These are phyloP conservation scores for Drosophila subquinaria DNA, from an alignment of 2,888 invertebrate species.

Conservation along the genomic window DNA sequence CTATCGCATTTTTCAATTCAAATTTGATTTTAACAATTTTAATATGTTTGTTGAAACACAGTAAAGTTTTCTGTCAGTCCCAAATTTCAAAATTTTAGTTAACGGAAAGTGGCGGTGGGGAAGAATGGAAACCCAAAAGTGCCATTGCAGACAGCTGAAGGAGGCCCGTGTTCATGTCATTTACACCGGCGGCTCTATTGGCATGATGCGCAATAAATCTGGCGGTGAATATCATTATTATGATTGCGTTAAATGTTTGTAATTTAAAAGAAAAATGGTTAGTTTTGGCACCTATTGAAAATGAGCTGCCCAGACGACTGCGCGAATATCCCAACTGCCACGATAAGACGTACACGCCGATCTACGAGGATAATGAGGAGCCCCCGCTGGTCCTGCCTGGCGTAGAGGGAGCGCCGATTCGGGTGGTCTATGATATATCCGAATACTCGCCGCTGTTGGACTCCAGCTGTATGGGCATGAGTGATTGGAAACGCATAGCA, in stretches of 20 bases:
- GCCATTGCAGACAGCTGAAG: slow-evolving; percentile 26
- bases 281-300: slow-evolving; percentile 88
- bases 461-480: slow-evolving; percentile 96
- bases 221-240: slow-evolving; percentile 88
- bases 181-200: slow-evolving; percentile 98
- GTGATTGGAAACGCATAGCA: slow-evolving; percentile 95
- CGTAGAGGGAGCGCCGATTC: slow-evolving; percentile 85
- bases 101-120: slow-evolving; percentile 8
- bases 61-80: background rate
- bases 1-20: too few species aligned
- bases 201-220: slow-evolving; percentile 93
- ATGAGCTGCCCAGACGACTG: slow-evolving; percentile 74
- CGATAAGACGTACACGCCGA: slow-evolving; percentile 89
- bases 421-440: slow-evolving; percentile 90
- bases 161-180: slow-evolving; percentile 92
- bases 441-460: slow-evolving; percentile 96
- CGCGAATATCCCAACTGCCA: slow-evolving; percentile 93
- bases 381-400: slow-evolving; percentile 88
- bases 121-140: background rate
- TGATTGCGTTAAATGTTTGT: background rate
- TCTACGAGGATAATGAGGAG: slow-evolving; percentile 85
- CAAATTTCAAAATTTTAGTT: slow-evolving; percentile 3
- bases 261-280: slow-evolving; percentile 20
- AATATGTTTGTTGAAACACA: background rate
- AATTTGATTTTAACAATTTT: too few species aligned